Base-by-base conservation (phyloP, 2,888 invertebrate species). In the Hypomecis atomaria region DNA sequence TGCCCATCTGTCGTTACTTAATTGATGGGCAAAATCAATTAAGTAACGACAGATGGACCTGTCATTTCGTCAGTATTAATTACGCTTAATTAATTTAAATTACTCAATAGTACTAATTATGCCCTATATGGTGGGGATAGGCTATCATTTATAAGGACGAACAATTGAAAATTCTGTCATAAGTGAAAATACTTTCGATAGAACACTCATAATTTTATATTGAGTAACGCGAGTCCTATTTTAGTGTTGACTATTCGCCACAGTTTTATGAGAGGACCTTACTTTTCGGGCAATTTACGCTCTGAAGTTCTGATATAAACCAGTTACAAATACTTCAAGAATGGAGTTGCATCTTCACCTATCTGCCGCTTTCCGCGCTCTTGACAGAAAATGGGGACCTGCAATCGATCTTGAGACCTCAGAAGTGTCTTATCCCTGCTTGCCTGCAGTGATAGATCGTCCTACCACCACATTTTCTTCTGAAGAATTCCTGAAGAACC, bases 321-420 rank as follows among this genome's bases (percentile, higher is more conserved):
- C 40, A 40, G 23, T 23, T 23, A 23, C 3, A 23, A 23, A 23
- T 34, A 37, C 7, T 54, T 47, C 37, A 23, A 59, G 2, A 66
- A 88, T 87, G 87, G 86, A 87, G 53, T 71, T 86, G 0, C 87
- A 89, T 72, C 71, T 85, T n/a, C 86, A 87, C 71, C 74, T 87
- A 43, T 77, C 84, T 1, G 81, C 77, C 11, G 84, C 84, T 4
- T 88, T 83, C 58, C 82, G 87, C 34, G 82, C 80, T 33, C 69
- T 88, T 69, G 86, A 88, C 61, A 71, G 73, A 42, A 87, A 88
- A 72, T 88, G 88, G 89, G 88, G 88, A 0, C 71, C 66, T 0
- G 73, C 85, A 0, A 70, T 88, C 0, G 85, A 88, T 65, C 72
- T 88, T 64, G 84, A 86, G 3, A 74, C 74, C 5, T 62, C 79